Conservation (phyloP, 2,797 vertebrate genomes). For the Eupleurogrammus muticus region DNA sequence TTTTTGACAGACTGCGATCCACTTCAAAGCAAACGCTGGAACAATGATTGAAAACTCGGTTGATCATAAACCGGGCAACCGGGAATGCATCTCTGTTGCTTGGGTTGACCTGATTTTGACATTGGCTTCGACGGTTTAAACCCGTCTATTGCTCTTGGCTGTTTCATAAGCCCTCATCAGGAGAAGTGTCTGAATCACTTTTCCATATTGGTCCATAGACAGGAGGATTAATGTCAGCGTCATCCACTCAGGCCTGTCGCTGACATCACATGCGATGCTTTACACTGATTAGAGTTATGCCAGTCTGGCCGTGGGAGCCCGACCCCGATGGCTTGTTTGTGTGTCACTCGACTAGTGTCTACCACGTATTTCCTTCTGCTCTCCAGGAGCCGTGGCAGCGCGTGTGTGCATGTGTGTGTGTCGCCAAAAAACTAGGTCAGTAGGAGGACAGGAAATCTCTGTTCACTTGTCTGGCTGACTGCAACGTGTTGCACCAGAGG, state of each 20-base stretch:
- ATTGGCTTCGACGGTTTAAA: conserved; percentile 10
- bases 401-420: conserved; percentile 38
- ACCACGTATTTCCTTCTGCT: conserved; percentile 52
- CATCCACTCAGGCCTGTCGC: conserved; percentile 24
- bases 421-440: conserved; percentile 70
- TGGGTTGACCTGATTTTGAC: conserved; percentile 44
- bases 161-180: conserved; percentile 60
- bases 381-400: conserved; percentile 42
- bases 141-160: conserved; percentile 23
- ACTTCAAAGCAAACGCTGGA: conserved; percentile 11
- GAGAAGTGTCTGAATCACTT: conserved; percentile 49
- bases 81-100: conserved; percentile 12
- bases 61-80: conserved; percentile 21
- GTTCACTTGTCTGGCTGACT: conserved; percentile 58
- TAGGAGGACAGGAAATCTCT: conserved; percentile 74
- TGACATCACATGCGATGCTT: conserved; percentile 37
- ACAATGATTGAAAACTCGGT: conserved; percentile 18
- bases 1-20: conserved; percentile 11
- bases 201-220: conserved; percentile 39
- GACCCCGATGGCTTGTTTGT: conserved; percentile 53
- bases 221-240: conserved; percentile 49
- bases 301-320: conserved; percentile 27
- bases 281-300: conserved; percentile 45
- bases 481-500: conserved; percentile 43
- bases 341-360: conserved; percentile 48